phyloP scores from a whole-genome alignment of 92 coral and sea anemone species.

The Porites evermanni region DNA sequence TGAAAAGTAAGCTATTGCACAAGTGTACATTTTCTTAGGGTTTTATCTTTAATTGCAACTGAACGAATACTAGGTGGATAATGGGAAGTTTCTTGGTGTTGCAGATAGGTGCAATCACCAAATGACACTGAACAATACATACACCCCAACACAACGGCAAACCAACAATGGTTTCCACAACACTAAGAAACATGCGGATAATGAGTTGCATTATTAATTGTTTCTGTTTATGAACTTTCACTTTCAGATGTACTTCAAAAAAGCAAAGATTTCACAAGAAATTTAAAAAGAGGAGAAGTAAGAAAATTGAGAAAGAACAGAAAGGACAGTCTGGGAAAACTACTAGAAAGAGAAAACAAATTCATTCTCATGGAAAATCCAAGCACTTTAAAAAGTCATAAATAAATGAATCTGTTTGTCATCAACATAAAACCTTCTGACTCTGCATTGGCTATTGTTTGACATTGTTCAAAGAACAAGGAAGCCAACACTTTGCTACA shows the following conservation, averaged over 20 bases:
- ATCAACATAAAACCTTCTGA: neutral
- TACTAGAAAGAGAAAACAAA: slow-evolving; percentile 19
- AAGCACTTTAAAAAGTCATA: slow-evolving; percentile 42
- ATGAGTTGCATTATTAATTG: too few relatives aligned
- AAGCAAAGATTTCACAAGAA: slow-evolving; percentile 25
- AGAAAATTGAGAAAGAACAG: slow-evolving; percentile 12
- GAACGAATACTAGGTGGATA: too few relatives aligned
- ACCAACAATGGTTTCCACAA: too few relatives aligned
- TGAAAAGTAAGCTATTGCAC: slow-evolving; percentile 35
- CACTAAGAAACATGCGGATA: too few relatives aligned
- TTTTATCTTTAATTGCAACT: too few relatives aligned
- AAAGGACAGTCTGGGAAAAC: slow-evolving; percentile 26
- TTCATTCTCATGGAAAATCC: slow-evolving; percentile 43
- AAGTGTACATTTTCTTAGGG: neutral
- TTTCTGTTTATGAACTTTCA: neutral
- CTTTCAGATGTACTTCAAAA: slow-evolving; percentile 14
- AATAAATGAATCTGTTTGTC: neutral
- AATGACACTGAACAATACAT: too few relatives aligned
- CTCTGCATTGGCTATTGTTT: neutral
- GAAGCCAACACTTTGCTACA: neutral
- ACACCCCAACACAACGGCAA: too few relatives aligned
- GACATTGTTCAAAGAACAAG: neutral
- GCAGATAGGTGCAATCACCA: too few relatives aligned
- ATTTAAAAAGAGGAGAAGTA: slow-evolving; percentile 26
- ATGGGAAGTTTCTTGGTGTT: too few relatives aligned